A percentile compares a stretch with the other conserved stretches of the same genome.
phyloP scores from a whole-genome alignment of 2,888 invertebrate species.

The Phalera bucephala region DNA sequence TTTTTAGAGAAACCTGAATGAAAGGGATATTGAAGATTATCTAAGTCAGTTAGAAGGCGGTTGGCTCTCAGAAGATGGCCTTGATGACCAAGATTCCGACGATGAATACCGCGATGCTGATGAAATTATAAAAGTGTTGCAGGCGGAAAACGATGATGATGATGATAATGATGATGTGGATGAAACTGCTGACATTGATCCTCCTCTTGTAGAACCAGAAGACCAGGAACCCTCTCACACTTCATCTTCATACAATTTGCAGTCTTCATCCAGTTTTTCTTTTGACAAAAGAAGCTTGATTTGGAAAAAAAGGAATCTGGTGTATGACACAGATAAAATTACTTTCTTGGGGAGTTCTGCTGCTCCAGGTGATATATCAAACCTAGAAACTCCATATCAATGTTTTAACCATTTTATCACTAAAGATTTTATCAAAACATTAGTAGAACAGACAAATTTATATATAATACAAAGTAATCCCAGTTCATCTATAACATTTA shows the following conservation, averaged over 20 bases:
- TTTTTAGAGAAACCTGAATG: slow-evolving; percentile 1
- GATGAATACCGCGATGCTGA: slow-evolving; percentile 34
- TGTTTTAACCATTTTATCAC: slow-evolving; percentile 18
- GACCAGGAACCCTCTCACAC: slow-evolving; percentile 17
- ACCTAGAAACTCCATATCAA: slow-evolving; percentile 19
- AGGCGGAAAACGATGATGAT: slow-evolving; percentile 14
- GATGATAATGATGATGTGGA: slow-evolving; percentile 9
- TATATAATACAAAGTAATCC: slow-evolving; percentile 13
- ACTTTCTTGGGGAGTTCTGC: slow-evolving; percentile 23
- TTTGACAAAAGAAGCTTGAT: slow-evolving; percentile 44
- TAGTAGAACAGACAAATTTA: slow-evolving; percentile 15
- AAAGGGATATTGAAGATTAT: slow-evolving; percentile 16
- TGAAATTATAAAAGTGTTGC: slow-evolving; percentile 29
- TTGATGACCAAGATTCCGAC: slow-evolving; percentile 37
- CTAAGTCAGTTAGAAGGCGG: slow-evolving; percentile 33
- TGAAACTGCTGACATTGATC: slow-evolving; percentile 14
- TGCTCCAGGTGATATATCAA: slow-evolving; percentile 1
- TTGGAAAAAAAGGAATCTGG: slow-evolving; percentile 41
- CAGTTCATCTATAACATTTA: slow-evolving; percentile 12
- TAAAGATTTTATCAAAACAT: slow-evolving; percentile 14
- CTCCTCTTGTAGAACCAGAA: slow-evolving; percentile 24
- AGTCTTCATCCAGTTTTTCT: slow-evolving; percentile 11
- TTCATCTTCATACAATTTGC: slow-evolving; percentile 13
- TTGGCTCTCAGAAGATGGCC: slow-evolving; percentile 40
- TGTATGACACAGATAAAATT: slow-evolving; percentile 38